Evolutionary conservation across 2,113 vertebrate genomes (phyloP).

Genomic region (Chlorodrepanis virens): DNA sequence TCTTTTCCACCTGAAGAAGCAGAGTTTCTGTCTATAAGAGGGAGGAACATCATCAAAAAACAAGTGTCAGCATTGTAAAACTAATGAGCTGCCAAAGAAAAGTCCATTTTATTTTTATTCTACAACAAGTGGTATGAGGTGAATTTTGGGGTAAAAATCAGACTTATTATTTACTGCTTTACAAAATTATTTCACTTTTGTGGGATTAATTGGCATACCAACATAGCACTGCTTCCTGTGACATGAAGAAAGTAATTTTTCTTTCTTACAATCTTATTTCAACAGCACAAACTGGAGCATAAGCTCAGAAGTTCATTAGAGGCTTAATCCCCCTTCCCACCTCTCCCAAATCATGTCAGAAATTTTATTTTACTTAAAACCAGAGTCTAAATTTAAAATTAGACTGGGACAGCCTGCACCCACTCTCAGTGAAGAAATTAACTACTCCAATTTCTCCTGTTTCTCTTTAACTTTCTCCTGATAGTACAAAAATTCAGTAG

Average conservation of each 20-base stretch:
- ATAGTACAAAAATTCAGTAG: background rate
- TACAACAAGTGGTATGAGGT: background rate
- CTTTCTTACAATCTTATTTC: background rate
- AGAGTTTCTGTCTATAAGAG: conserved; percentile 59
- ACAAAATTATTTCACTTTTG: background rate
- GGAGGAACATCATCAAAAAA: background rate
- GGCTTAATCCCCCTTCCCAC: background rate
- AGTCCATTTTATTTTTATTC: background rate
- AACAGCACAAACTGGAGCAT: background rate
- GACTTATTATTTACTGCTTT: background rate
- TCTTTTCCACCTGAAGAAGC: conserved; percentile 66
- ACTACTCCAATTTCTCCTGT: background rate
- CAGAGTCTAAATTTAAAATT: background rate
- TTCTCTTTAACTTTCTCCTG: background rate
- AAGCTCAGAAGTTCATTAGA: background rate
- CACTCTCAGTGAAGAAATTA: background rate
- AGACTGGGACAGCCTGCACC: background rate
- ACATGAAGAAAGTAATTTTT: background rate
- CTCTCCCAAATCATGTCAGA: background rate
- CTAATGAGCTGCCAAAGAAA: background rate
- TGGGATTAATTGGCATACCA: background rate
- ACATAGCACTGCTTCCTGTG: background rate
- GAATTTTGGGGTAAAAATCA: background rate
- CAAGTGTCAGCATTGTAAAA: background rate
- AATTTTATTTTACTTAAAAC: background rate